Percentiles rank a stretch among this genome's conserved stretches.
phyloP scores from a whole-genome alignment of 2,888 invertebrate genomes.

The Acanthococcus lagerstroemiae region DNA sequence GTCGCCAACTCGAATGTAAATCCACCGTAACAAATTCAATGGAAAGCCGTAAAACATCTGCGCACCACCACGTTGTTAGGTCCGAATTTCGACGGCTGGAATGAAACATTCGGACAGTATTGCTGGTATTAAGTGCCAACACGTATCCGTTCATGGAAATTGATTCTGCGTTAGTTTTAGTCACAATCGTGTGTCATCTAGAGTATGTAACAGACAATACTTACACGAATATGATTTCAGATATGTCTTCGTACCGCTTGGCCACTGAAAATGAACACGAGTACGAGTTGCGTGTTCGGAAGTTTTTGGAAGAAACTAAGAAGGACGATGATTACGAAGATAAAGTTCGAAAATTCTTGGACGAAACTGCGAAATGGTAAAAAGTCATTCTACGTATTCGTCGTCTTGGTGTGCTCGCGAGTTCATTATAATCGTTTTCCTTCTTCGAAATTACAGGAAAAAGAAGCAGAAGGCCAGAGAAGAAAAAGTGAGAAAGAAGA shows the following conservation, averaged over 20 bases:
- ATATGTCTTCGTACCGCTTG: background rate
- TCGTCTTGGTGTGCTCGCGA: no score
- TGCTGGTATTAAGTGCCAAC: no score
- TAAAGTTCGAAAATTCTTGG: constrained; percentile 73
- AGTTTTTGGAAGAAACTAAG: constrained; percentile 66
- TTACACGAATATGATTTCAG: no score
- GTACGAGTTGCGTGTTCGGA: constrained; percentile 59
- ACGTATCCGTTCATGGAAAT: background rate
- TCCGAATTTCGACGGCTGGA: no score
- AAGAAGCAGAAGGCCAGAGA: constrained; percentile 20
- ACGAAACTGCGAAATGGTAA: constrained; percentile 64
- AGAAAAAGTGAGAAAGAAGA: constrained; percentile 5
- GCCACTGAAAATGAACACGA: constrained; percentile 46
- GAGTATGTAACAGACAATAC: no score
- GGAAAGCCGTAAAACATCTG: no score
- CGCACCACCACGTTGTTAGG: no score
- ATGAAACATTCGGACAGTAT: no score
- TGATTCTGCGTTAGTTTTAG: background rate
- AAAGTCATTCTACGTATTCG: background rate
- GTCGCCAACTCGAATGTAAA: no score
- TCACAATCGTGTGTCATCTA: no score
- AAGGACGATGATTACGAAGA: constrained; percentile 74
- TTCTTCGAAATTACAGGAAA: constrained; percentile 14
- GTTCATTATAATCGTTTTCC: background rate
- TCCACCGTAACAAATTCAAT: no score